Evolutionary conservation across 1,140 invertebrate genomes (phyloP).

Genomic region (Drosophila miranda): DNA sequence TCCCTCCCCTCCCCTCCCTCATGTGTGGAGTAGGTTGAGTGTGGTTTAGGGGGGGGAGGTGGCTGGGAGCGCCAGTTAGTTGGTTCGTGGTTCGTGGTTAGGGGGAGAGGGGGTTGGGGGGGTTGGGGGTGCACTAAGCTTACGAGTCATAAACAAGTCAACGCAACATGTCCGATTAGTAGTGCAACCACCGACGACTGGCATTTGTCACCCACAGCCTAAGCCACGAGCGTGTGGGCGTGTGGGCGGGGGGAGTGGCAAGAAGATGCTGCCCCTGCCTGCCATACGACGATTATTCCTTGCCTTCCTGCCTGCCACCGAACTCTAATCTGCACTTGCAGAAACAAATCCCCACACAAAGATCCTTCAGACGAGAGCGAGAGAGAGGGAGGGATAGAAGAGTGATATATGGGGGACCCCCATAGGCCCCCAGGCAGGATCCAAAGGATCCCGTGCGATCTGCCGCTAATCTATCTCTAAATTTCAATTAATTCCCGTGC

Average conservation of each 20-base stretch:
- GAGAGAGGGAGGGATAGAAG: too few species aligned
- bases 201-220: constrained; percentile 71
- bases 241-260: neutral
- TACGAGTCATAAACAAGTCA: constrained; percentile 76
- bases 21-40: constrained; percentile 9
- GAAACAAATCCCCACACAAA: constrained; percentile 29
- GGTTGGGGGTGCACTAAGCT: constrained; percentile 58
- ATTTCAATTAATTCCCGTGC: neutral
- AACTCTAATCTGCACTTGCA: constrained; percentile 51
- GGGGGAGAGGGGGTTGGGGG: constrained; percentile 12
- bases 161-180: constrained; percentile 80
- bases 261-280: constrained; percentile 4
- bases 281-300: neutral
- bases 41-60: constrained; percentile 3
- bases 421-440: too few species aligned
- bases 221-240: constrained; percentile 17
- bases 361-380: neutral
- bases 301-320: constrained; percentile 9
- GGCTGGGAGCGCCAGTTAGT: neutral
- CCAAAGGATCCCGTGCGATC: too few species aligned
- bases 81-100: constrained; percentile 1
- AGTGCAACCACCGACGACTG: constrained; percentile 75
- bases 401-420: too few species aligned
- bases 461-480: neutral
- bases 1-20: neutral